Evolutionary conservation across 2,888 invertebrate genomes (phyloP), one percentile per base, ranked within the genome.

Genomic region (Ormyrus labotus): DNA sequence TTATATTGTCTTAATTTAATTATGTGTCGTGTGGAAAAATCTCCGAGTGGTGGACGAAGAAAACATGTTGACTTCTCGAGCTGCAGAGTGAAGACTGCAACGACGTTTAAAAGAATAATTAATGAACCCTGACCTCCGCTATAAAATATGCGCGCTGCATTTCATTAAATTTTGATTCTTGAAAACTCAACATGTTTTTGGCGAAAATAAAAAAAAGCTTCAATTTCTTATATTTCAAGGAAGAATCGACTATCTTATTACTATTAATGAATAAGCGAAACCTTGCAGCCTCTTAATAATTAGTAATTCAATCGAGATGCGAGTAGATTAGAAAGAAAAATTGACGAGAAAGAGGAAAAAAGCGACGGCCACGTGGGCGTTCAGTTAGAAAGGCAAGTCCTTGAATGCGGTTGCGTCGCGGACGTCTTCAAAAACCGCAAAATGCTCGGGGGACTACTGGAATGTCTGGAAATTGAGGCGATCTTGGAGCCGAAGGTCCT

Each of bases 371-470:
- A 83, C 81, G 83, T 83, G 80, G 84, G 81, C 80, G 83, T 82
- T 79, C 74, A 61, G 78, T 82, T 87, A 86, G 87, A 88, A 88
- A 87, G 87, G 87, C 65, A 82, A 84, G 86, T 86, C 89, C 88
- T 89, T 89, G 89, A 84, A 87, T 86, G 88, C 83, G 87, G 86
- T 86, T 86, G 80, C 77, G 75, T 75, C 82, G 84, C 77, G 84
- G 82, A 78, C 83, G 85, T 84, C 83, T 84, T 82, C 75, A 81
- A 84, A 87, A 88, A 89, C 89, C 89, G 86, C 89, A 89, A 87
- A 85, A 80, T 77, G 79, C 81, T 84, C 85, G 83, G 83, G 84
- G 84, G 77, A 61, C 47, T 47, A 80, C 83, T 83, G 81, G 84
- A 86, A 87, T 88, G 85, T 88, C 85, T 84, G 85, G 85, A 85